Base-by-base conservation (phyloP, 2,113 vertebrate genomes). In the Dicerorhinus sumatrensis region DNA sequence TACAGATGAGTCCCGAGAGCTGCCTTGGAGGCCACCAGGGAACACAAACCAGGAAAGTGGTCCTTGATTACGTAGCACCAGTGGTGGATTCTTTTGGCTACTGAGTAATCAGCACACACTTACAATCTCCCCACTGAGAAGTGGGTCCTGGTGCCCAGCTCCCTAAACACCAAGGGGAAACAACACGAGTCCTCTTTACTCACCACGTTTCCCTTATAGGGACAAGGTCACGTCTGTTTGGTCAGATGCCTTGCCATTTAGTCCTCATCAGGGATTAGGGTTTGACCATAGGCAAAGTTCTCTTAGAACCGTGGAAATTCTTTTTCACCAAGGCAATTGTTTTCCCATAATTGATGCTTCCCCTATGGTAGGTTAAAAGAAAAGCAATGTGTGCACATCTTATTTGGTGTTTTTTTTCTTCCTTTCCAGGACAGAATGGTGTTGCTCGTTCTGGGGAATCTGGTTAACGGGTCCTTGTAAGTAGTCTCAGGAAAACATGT, bases 381-480 rank as follows among this genome's bases (percentile, higher is more conserved):
- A 77, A 84, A 70, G 25, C 3, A 7, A 8, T 14, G 10, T 25
- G 29, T 11, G 0, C 7, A 20, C n/a, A 54, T 73, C 48, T 97
- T 31, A 20, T 46, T 82, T 65, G 29, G 82, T n/a, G 33, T 62
- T 84, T 62, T n/a, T 51, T 62, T 39, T 90, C 97, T 84, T 97
- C 89, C 95, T 98, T 95, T 93, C 39, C 96, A 99, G 99, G 99
- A 99, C 97, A 99, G 99, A 97, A 99, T 99, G 99, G 98, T 99
- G 95, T 95, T 99, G 93, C 99, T 99, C 8, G 93, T 99, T 56
- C 93, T 98, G 95, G 99, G 99, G 54, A 99, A 99, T 84, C 96
- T 99, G 85, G 98, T 99, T 89, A 99, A 99, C 98, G 99, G 99
- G 99, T 99, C 98, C 92, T 99, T 99, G 99, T 99, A 98, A 99